Base-by-base conservation (phyloP, 2,113 vertebrate genomes). In the Chaetodon auriga region DNA sequence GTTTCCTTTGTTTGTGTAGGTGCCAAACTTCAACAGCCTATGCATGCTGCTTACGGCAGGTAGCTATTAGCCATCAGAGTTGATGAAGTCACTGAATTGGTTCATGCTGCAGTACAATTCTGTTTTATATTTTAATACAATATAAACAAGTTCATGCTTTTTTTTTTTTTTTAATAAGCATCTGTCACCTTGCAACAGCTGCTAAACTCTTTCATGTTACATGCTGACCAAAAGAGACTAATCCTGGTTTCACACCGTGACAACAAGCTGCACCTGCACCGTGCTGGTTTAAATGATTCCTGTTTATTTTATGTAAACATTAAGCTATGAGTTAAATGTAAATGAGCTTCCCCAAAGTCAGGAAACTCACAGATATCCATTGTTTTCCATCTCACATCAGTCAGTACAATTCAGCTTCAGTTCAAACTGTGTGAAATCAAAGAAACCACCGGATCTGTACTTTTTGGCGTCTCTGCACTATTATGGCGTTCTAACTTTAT, bases 51-150 rank as follows among this genome's bases (percentile, higher is more conserved):
- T 80, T 68, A 35, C 7, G 46, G 19, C 70, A 16, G 78, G 66
- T 53, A 84, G 43, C 68, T 73, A 54, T 53, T 12, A 11, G 65
- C 36, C 77, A 73, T 63, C 48, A 78, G 4, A 41, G 75, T 85
- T 46, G 0, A 89, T 89, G 89, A 94, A 92, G 86, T 90, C 90
- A 89, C 80, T 90, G 89, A 90, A 87, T 66, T 35, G 2, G 43
- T 69, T 84, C 38, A 43, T 55, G 62, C 87, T 79, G 18, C 41
- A 71, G 71, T 36, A 49, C 15, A 18, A 48, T 49, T 78, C 80
- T 90, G 80, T 80, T 89, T 87, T 78, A 84, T 80, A 73, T 88
- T 89, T 85, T 73, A 60, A 23, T 48, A 41, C 55, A 57, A 87
- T 75, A 77, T 49, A 86, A 84, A 89, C 57, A n/a, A 48, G 43